A percentile compares a stretch with the other conserved stretches of the same genome.
Evolutionary conservation across 1,140 invertebrate genomes (phyloP).

Genomic region (Ruditapes philippinarum): DNA sequence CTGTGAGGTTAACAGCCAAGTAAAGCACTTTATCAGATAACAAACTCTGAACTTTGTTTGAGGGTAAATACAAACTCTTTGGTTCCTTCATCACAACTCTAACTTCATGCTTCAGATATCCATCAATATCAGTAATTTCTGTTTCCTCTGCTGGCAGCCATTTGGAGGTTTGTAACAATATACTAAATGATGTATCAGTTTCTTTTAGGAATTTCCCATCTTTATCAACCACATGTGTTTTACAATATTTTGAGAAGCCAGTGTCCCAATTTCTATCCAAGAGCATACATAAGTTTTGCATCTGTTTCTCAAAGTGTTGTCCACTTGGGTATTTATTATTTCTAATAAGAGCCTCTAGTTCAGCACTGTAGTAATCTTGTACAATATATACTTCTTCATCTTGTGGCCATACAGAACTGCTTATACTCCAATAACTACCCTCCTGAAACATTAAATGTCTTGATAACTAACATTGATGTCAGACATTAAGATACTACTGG

Average conservation of each 20-base stretch:
- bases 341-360: constrained; percentile 30
- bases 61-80: constrained; percentile 70
- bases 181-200: constrained; percentile 39
- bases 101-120: constrained; percentile 13
- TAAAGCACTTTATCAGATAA: constrained; percentile 78
- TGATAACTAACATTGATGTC: no score
- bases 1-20: constrained; percentile 50
- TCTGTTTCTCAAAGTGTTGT: neutral
- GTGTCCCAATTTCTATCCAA: constrained; percentile 22
- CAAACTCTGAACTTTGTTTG: constrained; percentile 63
- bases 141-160: constrained; percentile 79
- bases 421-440: neutral
- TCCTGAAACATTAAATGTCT: no score
- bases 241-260: constrained; percentile 4
- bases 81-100: constrained; percentile 67
- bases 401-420: constrained; percentile 31
- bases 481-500: neutral
- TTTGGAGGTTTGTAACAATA: constrained; percentile 29
- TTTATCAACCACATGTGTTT: constrained; percentile 24
- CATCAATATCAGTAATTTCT: constrained; percentile 24
- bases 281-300: constrained; percentile 38
- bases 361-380: constrained; percentile 31
- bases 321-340: constrained; percentile 26
- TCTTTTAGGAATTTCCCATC: constrained; percentile 27
- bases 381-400: constrained; percentile 33